Evolutionary conservation across 2,113 vertebrate species (phyloP).

Genomic region (Microcebus murinus): DNA sequence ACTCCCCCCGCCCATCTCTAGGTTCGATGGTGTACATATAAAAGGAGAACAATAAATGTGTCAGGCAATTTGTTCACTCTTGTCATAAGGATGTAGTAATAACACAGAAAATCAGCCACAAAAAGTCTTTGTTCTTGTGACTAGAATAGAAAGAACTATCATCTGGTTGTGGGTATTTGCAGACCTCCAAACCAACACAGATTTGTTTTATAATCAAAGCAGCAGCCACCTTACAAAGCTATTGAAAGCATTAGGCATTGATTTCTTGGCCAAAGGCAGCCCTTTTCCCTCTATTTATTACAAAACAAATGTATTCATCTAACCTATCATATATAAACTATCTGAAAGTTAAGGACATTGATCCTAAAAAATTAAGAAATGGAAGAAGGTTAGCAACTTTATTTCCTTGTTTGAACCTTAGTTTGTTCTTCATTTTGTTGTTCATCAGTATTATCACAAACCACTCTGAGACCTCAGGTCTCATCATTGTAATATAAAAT

Average conservation of each 20-base stretch:
- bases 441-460: not conserved
- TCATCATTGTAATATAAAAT: not conserved
- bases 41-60: not conserved
- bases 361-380: not conserved
- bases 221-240: not conserved
- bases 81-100: not conserved
- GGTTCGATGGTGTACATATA: accelerated
- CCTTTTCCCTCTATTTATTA: not conserved
- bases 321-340: not conserved
- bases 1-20: not conserved
- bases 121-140: not conserved
- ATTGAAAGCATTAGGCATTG: not conserved
- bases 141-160: not conserved
- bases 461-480: not conserved
- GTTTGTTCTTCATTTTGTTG: not conserved
- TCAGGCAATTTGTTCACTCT: not conserved
- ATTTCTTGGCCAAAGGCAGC: not conserved
- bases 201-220: not conserved
- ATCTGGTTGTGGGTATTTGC: not conserved
- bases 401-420: not conserved
- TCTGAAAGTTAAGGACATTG: not conserved
- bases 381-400: not conserved
- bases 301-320: not conserved
- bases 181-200: not conserved
- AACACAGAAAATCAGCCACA: not conserved